Conservation (phyloP, 2,113 vertebrate species). For the human region GRCh38 chr18:7927501-7928000, state of each 20-base stretch:
- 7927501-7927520: not conserved
- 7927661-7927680: not conserved
- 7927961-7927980: too few relatives aligned
- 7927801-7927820: too few relatives aligned
- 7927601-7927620: fast-evolving
- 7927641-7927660: fast-evolving
- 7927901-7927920: too few relatives aligned
- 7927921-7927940: too few relatives aligned
- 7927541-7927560: not conserved
- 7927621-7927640: not conserved
- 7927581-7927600: fast-evolving
- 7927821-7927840: too few relatives aligned
- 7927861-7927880: too few relatives aligned
- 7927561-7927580: fast-evolving
- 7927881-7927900: too few relatives aligned
- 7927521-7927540: not conserved
- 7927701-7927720: not conserved
- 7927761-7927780: too few relatives aligned
- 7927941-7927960: too few relatives aligned
- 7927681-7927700: not conserved
- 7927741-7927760: not conserved
- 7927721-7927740: not conserved
- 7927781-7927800: too few relatives aligned
- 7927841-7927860: too few relatives aligned
- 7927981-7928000: too few relatives aligned